phyloP scores from a whole-genome alignment of 2,888 invertebrate genomes.

The Leptinotarsa juncta region DNA sequence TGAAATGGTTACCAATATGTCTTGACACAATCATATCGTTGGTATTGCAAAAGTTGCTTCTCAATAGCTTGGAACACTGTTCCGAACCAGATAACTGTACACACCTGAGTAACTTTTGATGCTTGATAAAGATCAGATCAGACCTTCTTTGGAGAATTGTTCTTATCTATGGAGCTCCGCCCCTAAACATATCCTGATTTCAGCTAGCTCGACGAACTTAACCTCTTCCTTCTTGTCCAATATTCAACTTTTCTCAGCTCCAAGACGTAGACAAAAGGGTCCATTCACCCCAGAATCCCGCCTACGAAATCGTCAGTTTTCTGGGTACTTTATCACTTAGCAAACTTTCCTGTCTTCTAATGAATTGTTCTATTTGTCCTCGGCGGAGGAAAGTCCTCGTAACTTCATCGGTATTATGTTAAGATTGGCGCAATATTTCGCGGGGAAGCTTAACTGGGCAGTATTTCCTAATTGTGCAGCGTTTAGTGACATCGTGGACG shows the following conservation, averaged over 20 bases:
- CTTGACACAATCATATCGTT: no score
- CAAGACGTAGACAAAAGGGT: background rate
- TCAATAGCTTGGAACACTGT: no score
- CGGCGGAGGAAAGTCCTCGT: slow-evolving; percentile 37
- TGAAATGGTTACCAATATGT: no score
- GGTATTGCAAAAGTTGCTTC: no score
- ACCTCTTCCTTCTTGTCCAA: no score
- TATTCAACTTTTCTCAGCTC: background rate
- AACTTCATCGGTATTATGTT: slow-evolving; percentile 45
- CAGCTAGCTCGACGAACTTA: no score
- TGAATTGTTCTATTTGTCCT: slow-evolving; percentile 45
- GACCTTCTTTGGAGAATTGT: no score
- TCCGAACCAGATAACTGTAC: no score
- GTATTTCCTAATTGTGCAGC: slow-evolving; percentile 52
- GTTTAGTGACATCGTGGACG: slow-evolving; percentile 48
- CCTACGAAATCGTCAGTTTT: slow-evolving; percentile 41
- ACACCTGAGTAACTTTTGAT: no score
- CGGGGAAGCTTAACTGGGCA: slow-evolving; percentile 44
- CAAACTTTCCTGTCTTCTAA: slow-evolving; percentile 42
- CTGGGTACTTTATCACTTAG: slow-evolving; percentile 43
- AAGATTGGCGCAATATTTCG: slow-evolving; percentile 51
- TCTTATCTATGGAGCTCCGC: no score
- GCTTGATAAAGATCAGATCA: no score
- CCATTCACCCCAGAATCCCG: slow-evolving; percentile 29
- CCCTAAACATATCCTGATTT: no score